phyloP scores from a whole-genome alignment of 92 coral and sea anemone genomes.

The Porites rus region DNA sequence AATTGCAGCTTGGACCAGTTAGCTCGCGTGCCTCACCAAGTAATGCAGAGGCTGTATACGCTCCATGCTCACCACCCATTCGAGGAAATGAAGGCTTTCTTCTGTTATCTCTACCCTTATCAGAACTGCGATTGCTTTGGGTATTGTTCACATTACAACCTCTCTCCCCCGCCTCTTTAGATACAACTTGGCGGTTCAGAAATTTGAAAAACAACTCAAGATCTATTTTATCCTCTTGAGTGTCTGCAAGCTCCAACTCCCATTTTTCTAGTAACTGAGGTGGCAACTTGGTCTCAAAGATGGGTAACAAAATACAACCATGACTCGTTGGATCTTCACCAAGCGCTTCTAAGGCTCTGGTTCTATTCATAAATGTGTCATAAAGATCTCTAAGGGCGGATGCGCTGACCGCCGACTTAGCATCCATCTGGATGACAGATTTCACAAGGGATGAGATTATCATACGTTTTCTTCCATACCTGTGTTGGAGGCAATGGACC shows the following conservation, averaged over 20 bases:
- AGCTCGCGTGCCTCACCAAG: slow-evolving; percentile 22
- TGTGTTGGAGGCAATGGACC: slow-evolving; percentile 54
- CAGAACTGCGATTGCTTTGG: slow-evolving; percentile 11
- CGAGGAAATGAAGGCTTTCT: too few relatives aligned
- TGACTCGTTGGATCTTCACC: slow-evolving; percentile 49
- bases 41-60: too few relatives aligned
- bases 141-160: slow-evolving; percentile 10
- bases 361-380: slow-evolving; percentile 49
- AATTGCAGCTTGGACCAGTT: slow-evolving; percentile 23
- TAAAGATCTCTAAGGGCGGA: slow-evolving; percentile 46
- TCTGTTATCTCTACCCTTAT: too few relatives aligned
- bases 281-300: slow-evolving; percentile 50
- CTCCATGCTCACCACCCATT: too few relatives aligned
- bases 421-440: slow-evolving; percentile 28
- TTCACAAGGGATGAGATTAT: slow-evolving; percentile 41
- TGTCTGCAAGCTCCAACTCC: slow-evolving; percentile 62
- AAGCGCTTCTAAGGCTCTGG: slow-evolving; percentile 48
- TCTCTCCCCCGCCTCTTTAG: slow-evolving; percentile 56
- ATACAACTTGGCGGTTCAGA: slow-evolving; percentile 50
- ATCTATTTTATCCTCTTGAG: slow-evolving; percentile 44
- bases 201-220: slow-evolving; percentile 52
- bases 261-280: slow-evolving; percentile 40
- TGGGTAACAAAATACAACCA: slow-evolving; percentile 50
- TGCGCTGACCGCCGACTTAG: slow-evolving; percentile 11
- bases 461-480: slow-evolving; percentile 33